Base-by-base conservation (phyloP, 2,113 vertebrate genomes). In the Spea multiplicata region DNA sequence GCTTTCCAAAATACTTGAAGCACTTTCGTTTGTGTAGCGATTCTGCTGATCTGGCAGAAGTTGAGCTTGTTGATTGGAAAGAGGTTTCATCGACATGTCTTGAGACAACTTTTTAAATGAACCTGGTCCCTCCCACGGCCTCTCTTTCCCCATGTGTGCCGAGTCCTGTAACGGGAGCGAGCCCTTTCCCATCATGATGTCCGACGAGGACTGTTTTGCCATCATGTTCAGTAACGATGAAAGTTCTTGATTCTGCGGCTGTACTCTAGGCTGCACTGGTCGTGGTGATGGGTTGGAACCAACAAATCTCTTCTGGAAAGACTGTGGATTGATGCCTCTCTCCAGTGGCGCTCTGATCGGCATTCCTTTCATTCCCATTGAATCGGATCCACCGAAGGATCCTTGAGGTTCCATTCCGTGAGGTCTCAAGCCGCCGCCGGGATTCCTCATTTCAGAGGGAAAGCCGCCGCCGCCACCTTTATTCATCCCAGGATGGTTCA, bases 21-120 rank as follows among this genome's bases (percentile, higher is more conserved):
- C 96, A 5, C 94, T 95, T 80, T 98, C 95, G 0, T 93, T 93
- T 0, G 94, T 97, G 81, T 97, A 96, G 13, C 91, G 94, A 55
- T 84, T 89, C 59, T 87, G 88, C 7, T 88, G 66, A 9, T 80
- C 84, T 0, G 89, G 74, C 3, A 49, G 87, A 66, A 88, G 88
- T 0, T 86, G 30, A 5, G 82, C 50, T 59, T 76, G 87, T 0
- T 83, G 12, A 0, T 88, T 0, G 53, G 76, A 66, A 0, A 86
- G 52, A 0, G 83, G 83, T 50, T 88, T 90, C 0, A 83, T 84
- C 72, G 70, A 85, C 0, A 78, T 68, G 0, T 73, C 44, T 57
- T n/a, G 78, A 16, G 53, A 49, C 5, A 59, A 4, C 0, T 84
- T 46, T 17, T 82, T 78, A 48, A 85, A n/a, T 0, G 88, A 3